A percentile compares a stretch with the other conserved stretches of the same genome.
These are phyloP conservation scores for Danionella cerebrum DNA, from an alignment of 2,113 vertebrate genomes.

Conservation along the genomic window DNA sequence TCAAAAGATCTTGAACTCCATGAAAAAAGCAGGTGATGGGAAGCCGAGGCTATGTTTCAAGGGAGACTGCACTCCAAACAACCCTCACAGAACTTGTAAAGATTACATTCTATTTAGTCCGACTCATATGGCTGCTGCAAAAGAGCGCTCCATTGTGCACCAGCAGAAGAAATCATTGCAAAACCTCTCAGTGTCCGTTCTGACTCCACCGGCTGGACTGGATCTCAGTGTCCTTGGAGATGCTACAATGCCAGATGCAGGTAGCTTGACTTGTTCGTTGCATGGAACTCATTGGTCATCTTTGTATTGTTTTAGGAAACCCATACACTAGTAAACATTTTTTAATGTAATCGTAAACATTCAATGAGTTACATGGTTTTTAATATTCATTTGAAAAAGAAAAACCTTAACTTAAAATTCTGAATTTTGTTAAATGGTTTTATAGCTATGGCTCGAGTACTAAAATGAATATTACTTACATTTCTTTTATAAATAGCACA, in stretches of 20 bases:
- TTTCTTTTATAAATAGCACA: constrained; percentile 50
- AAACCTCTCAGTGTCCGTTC: constrained; percentile 54
- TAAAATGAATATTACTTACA: not conserved
- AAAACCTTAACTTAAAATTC: too few relatives aligned
- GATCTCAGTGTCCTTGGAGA: constrained; percentile 53
- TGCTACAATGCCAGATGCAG: constrained; percentile 49
- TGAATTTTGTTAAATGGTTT: too few relatives aligned
- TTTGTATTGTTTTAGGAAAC: not conserved
- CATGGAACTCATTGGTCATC: not conserved
- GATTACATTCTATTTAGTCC: constrained; percentile 70
- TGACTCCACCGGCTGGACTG: constrained; percentile 75
- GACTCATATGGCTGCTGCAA: constrained; percentile 47
- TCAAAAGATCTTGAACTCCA: not conserved
- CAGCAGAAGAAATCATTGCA: constrained; percentile 26
- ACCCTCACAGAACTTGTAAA: constrained; percentile 32
- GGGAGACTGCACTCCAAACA: not conserved
- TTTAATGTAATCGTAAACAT: too few relatives aligned
- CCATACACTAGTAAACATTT: too few relatives aligned
- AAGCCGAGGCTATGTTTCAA: constrained; percentile 22
- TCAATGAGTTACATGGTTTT: too few relatives aligned
- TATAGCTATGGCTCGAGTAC: too few relatives aligned
- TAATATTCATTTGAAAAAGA: too few relatives aligned
- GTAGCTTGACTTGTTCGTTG: constrained; percentile 13
- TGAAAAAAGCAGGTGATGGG: constrained; percentile 18
- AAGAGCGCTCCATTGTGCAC: constrained; percentile 47